Conservation (phyloP, 2,797 vertebrate species). For the Lates japonicus region DNA sequence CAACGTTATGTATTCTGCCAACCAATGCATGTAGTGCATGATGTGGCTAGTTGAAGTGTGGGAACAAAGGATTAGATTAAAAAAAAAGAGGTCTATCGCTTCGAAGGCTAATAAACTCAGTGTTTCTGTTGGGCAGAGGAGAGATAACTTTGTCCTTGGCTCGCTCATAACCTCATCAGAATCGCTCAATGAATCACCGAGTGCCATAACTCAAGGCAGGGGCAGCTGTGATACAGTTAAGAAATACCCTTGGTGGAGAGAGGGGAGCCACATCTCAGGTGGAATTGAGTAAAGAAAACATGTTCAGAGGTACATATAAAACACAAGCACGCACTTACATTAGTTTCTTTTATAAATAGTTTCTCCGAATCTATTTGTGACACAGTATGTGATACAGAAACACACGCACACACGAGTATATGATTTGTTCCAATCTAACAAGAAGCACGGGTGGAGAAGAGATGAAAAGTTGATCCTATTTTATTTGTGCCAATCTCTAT, state of each 20-base stretch:
- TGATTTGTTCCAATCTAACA: constrained; percentile 12
- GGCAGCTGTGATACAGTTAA: constrained; percentile 78
- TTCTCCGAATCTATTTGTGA: background rate
- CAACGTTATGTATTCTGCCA: constrained; percentile 55
- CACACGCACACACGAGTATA: background rate
- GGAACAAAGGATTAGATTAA: constrained; percentile 61
- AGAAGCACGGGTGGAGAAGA: background rate
- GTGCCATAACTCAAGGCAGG: constrained; percentile 76
- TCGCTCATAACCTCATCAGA: constrained; percentile 84
- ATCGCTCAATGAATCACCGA: constrained; percentile 82
- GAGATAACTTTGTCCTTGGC: constrained; percentile 85
- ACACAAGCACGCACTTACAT: constrained; percentile 15
- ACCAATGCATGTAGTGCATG: constrained; percentile 49
- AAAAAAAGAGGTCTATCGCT: constrained; percentile 57
- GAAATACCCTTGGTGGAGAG: constrained; percentile 71
- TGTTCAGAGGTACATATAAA: constrained; percentile 24
- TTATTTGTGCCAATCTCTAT: background rate
- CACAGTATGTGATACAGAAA: constrained; percentile 13
- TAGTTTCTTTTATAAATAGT: constrained; percentile 31
- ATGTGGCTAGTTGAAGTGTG: constrained; percentile 53
- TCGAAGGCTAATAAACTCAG: constrained; percentile 81
- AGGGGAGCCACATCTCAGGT: constrained; percentile 37
- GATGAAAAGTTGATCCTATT: background rate
- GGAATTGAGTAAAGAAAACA: constrained; percentile 57
- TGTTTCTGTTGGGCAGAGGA: constrained; percentile 80